A percentile compares a stretch with the other conserved stretches of the same genome.
These are phyloP conservation scores for Bergia puertoricense DNA, from an alignment of 92 coral and sea anemone species.

Conservation along the genomic window DNA sequence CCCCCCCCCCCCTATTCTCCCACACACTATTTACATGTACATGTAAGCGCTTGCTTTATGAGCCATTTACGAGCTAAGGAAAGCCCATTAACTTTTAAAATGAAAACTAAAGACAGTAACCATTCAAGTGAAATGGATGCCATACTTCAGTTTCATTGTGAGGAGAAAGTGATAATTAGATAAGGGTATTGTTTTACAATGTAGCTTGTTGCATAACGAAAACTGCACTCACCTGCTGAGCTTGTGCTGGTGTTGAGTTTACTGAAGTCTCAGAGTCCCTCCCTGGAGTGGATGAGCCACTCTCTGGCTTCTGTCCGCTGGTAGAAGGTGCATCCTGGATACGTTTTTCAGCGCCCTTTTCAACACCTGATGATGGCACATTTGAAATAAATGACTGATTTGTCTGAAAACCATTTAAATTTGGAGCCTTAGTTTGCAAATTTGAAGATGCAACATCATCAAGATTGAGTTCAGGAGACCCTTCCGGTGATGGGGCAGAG, in stretches of 20 bases:
- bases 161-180: not conserved
- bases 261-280: constrained; percentile 9
- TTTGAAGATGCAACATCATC: constrained; percentile 77
- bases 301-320: constrained; percentile 1
- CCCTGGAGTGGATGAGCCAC: constrained; percentile 11
- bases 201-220: not conserved
- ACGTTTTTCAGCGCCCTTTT: constrained; percentile 12
- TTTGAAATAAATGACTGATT: constrained; percentile 59
- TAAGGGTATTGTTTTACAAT: not conserved
- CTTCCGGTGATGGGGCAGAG: constrained; percentile 97
- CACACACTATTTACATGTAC: no score
- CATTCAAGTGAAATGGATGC: not conserved
- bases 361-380: constrained; percentile 18
- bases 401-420: constrained; percentile 56
- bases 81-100: no score
- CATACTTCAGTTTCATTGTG: not conserved
- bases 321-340: constrained; percentile 26
- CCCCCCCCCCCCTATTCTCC: no score
- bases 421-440: constrained; percentile 70
- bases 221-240: constrained; percentile 29
- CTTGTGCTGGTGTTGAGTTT: constrained; percentile 16
- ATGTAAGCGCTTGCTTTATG: no score
- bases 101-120: no score
- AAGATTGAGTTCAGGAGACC: constrained; percentile 92
- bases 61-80: no score